Evolutionary conservation across 2,888 invertebrate species (phyloP), one percentile per base, ranked within the genome.

Genomic region (Atrina japonica): DNA sequence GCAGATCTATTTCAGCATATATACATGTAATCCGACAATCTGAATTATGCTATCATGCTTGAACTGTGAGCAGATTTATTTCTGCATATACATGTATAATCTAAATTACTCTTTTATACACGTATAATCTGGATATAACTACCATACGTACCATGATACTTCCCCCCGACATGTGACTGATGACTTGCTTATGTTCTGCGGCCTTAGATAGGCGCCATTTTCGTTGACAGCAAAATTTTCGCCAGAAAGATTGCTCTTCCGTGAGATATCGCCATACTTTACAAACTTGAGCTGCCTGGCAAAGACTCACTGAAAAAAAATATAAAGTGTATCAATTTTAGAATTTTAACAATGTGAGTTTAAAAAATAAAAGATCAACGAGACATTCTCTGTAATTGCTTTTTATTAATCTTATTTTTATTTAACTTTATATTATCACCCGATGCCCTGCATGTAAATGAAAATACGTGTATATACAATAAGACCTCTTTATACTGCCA

Each of bases 171-270:
- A 88, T 87, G 80, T 88, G 88, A 68, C 85, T 86, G 14, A 86
- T 86, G 52, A 91, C 85, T 77, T 91, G 91, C 69, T 90, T 90
- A 68, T 88, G 87, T 78, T 91, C 91, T 2, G 89, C 90, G 3
- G 87, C 82, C 35, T 84, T 87, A 3, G 91, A 91, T 25, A 91
- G 84, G 23, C 89, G 82, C 91, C 91, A 91, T 75, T 90, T 88
- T 41, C 86, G 86, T 53, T 84, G 88, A 69, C 85, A 85, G 72
- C 90, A 91, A 58, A 92, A 89, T n/a, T 86, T 82, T 61, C 89
- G 83, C 91, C 92, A 92, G 21, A 92, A 82, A 25, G 85, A 83
- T 18, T 86, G 88, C 53, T 91, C 89, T 50, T 86, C 88, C 7
- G 89, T 82, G 65, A 92, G 73, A 67, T 84, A 83, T 43, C 86